Percentiles rank a stretch among this genome's conserved stretches.
These are phyloP conservation scores for Amphipoea oculea DNA, from an alignment of 2,888 invertebrate species.

Conservation along the genomic window DNA sequence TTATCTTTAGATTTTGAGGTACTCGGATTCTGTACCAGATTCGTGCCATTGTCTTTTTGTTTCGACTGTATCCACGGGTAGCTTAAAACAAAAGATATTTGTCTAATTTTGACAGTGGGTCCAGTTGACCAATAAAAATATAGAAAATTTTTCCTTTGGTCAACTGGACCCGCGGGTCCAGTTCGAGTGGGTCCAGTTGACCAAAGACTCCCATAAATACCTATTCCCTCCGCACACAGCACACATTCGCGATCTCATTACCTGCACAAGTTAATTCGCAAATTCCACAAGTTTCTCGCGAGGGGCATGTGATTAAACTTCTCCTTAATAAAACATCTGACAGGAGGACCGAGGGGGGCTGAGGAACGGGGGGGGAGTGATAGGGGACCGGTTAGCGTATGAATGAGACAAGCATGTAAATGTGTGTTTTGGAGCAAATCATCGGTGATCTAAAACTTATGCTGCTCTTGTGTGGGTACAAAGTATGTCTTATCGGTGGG, in stretches of 20 bases:
- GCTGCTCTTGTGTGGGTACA: neutral
- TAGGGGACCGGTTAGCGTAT: slow-evolving; percentile 22
- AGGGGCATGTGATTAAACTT: slow-evolving; percentile 68
- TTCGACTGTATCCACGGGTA: too few relatives aligned
- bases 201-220: neutral
- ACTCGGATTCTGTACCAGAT: too few relatives aligned
- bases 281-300: slow-evolving; percentile 65
- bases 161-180: too few relatives aligned
- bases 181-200: too few relatives aligned
- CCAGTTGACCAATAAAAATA: too few relatives aligned
- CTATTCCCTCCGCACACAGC: slow-evolving; percentile 6
- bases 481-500: neutral
- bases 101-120: too few relatives aligned
- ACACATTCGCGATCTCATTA: slow-evolving; percentile 61
- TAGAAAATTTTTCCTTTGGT: too few relatives aligned
- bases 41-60: too few relatives aligned
- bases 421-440: neutral
- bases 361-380: slow-evolving; percentile 7
- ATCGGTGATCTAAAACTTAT: neutral
- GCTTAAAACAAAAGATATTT: too few relatives aligned
- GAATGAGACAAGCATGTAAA: slow-evolving; percentile 19
- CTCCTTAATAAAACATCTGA: slow-evolving; percentile 68
- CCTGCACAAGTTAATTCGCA: slow-evolving; percentile 66
- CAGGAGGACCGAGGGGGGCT: slow-evolving; percentile 21
- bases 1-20: too few relatives aligned